Conservation (phyloP, 2,113 vertebrate species). For the Arizona elegans region DNA sequence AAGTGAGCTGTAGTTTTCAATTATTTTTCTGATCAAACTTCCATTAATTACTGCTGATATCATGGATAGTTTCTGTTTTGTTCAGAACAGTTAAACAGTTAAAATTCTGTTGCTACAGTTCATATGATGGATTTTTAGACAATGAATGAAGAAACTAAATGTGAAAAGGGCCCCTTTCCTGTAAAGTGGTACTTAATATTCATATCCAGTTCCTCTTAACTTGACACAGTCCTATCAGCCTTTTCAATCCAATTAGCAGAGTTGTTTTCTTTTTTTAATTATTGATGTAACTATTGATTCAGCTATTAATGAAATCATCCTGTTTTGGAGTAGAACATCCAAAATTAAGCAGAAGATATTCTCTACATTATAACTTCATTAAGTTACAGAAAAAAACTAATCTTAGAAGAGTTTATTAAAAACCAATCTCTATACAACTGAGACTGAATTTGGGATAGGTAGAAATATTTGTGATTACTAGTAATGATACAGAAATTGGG, state of each 20-base stretch:
- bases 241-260: slow-evolving; percentile 42
- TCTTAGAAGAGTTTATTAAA: not conserved
- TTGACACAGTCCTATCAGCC: slow-evolving; percentile 25
- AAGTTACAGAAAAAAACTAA: slow-evolving; percentile 33
- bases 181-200: not conserved
- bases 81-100: slow-evolving; percentile 8
- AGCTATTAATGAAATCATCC: slow-evolving; percentile 55
- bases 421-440: not conserved
- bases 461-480: not conserved
- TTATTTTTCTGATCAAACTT: slow-evolving; percentile 54
- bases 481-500: not conserved
- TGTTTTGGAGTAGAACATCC: slow-evolving; percentile 14
- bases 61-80: slow-evolving; percentile 18
- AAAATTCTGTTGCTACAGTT: slow-evolving; percentile 40
- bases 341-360: slow-evolving; percentile 36
- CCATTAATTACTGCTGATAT: slow-evolving; percentile 48
- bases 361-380: not conserved
- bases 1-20: slow-evolving; percentile 44
- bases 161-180: not conserved
- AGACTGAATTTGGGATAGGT: not conserved
- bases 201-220: not conserved
- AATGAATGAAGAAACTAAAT: slow-evolving; percentile 34
- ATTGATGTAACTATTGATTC: slow-evolving; percentile 50
- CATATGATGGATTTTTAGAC: slow-evolving; percentile 14
- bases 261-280: slow-evolving; percentile 47